Conservation (phyloP, 1,140 invertebrate genomes). For the Pararge aegeria region DNA sequence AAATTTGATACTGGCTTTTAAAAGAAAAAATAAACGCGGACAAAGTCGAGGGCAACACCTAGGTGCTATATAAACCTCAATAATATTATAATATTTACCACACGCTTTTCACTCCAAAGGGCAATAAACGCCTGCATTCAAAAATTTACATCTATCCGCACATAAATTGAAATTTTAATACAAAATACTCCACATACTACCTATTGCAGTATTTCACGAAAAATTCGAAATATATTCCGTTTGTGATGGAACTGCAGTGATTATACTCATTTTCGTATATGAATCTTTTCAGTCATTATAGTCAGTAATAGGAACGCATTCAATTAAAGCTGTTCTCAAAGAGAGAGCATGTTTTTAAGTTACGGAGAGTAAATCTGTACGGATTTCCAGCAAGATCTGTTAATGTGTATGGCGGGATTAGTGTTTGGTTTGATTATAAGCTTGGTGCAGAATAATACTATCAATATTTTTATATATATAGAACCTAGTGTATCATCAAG, state of each 20-base stretch:
- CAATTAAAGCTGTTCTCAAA: slow-evolving; percentile 56
- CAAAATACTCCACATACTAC: slow-evolving; percentile 2
- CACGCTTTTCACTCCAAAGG: neutral
- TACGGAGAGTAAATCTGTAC: slow-evolving; percentile 44
- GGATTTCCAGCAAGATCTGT: slow-evolving; percentile 53
- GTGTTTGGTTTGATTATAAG: slow-evolving; percentile 59
- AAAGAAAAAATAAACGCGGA: neutral
- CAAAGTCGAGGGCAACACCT: no score
- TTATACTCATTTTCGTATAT: slow-evolving; percentile 14
- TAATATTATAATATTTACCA: slow-evolving; percentile 2
- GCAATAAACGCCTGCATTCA: neutral
- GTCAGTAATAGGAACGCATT: slow-evolving; percentile 37
- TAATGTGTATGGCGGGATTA: slow-evolving; percentile 70
- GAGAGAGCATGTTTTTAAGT: slow-evolving; percentile 47
- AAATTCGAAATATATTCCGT: slow-evolving; percentile 15
- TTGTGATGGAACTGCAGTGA: slow-evolving; percentile 13
- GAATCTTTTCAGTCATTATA: slow-evolving; percentile 24
- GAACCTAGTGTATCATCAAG: no score
- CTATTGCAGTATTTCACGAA: slow-evolving; percentile 5
- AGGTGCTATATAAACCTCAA: no score
- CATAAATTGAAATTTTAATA: slow-evolving; percentile 10
- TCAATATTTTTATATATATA: neutral
- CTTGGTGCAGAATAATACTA: slow-evolving; percentile 6
- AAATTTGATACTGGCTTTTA: no score
- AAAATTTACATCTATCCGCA: neutral